Evolutionary conservation across 2,888 invertebrate species (phyloP).

Genomic region (Eupsilia transversa): DNA sequence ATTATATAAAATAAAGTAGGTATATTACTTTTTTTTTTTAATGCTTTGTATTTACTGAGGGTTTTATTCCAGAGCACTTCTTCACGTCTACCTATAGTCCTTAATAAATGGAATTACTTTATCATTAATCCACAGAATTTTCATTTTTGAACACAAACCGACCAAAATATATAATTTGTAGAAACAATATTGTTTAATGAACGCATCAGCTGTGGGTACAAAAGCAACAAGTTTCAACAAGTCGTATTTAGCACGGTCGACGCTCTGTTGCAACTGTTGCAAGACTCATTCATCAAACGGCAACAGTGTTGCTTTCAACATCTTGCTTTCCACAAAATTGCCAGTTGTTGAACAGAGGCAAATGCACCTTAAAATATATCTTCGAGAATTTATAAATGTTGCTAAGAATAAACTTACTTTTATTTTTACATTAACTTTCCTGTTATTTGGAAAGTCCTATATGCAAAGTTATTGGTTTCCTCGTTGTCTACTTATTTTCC

Average conservation of each 20-base stretch:
- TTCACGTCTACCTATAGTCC: background rate
- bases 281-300: background rate
- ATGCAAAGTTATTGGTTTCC: conserved; percentile 1
- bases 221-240: background rate
- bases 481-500: conserved; percentile 22
- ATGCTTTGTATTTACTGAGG: too few relatives aligned
- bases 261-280: background rate
- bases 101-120: background rate
- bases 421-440: conserved; percentile 13
- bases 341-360: background rate
- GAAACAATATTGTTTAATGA: background rate
- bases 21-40: too few relatives aligned
- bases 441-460: conserved; percentile 30
- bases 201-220: background rate
- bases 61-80: background rate
- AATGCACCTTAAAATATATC: background rate
- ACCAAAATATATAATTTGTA: background rate
- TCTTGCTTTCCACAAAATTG: too few relatives aligned
- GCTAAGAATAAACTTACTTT: background rate
- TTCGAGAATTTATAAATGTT: background rate
- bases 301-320: background rate
- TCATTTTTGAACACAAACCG: background rate
- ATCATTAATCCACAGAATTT: background rate
- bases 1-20: too few relatives aligned
- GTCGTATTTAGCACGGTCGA: background rate